Conservation (phyloP, 1,140 invertebrate species). For the Drosophila lacteicornis region DNA sequence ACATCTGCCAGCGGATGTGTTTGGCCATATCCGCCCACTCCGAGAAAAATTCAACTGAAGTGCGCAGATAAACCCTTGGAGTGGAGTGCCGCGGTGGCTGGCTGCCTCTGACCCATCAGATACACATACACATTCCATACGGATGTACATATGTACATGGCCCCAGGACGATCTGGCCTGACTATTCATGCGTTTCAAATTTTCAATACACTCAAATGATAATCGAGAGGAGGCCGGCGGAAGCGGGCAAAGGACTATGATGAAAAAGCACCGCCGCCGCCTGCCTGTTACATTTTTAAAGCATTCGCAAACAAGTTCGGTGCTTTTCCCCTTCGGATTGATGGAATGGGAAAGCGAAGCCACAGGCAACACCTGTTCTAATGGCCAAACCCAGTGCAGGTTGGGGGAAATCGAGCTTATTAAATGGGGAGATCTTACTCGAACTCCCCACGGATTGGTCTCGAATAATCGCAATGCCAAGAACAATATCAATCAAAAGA, state of each 20-base stretch:
- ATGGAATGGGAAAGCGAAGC: slow-evolving; percentile 39
- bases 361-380: slow-evolving; percentile 62
- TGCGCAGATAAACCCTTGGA: slow-evolving; percentile 64
- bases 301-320: slow-evolving; percentile 57
- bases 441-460: background rate
- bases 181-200: slow-evolving; percentile 80
- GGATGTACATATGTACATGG: slow-evolving; percentile 23
- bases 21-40: slow-evolving; percentile 56
- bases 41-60: slow-evolving; percentile 50
- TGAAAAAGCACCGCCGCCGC: slow-evolving; percentile 60
- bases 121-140: slow-evolving; percentile 7
- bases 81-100: slow-evolving; percentile 27
- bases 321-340: slow-evolving; percentile 4
- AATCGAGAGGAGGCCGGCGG: slow-evolving; percentile 19
- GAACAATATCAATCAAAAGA: slow-evolving; percentile 23
- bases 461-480: slow-evolving; percentile 8
- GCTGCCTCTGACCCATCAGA: slow-evolving; percentile 25
- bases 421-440: slow-evolving; percentile 7
- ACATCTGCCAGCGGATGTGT: slow-evolving; percentile 76
- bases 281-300: slow-evolving; percentile 70
- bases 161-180: slow-evolving; percentile 63
- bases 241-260: slow-evolving; percentile 31
- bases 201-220: slow-evolving; percentile 72
- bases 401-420: slow-evolving; percentile 14
- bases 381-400: slow-evolving; percentile 10